Percentiles rank a stretch among this genome's conserved stretches.
phyloP scores from a whole-genome alignment of 1,140 invertebrate species.

The Pissodes strobi region DNA sequence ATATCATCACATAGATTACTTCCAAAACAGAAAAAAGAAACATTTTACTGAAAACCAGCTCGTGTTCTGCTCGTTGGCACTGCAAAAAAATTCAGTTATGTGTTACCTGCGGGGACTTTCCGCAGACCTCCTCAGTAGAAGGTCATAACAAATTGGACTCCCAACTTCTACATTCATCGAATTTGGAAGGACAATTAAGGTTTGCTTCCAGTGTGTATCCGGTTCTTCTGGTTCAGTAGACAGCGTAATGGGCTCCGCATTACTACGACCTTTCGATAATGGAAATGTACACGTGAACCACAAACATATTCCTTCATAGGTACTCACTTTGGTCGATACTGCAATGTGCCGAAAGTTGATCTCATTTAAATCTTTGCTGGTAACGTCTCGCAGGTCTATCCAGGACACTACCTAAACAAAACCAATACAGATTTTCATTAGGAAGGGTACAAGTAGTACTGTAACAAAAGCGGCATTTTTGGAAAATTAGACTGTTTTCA shows the following conservation, averaged over 20 bases:
- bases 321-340: constrained; percentile 62
- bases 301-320: constrained; percentile 71
- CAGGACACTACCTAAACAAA: constrained; percentile 57
- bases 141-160: constrained; percentile 70
- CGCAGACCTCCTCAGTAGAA: constrained; percentile 61
- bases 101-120: constrained; percentile 55
- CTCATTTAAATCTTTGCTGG: constrained; percentile 57
- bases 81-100: too few relatives aligned
- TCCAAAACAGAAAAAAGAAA: too few relatives aligned
- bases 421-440: too few relatives aligned
- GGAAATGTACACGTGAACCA: constrained; percentile 68
- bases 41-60: too few relatives aligned
- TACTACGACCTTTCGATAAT: constrained; percentile 23
- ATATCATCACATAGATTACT: too few relatives aligned
- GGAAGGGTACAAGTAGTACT: too few relatives aligned
- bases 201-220: constrained; percentile 97
- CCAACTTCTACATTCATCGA: constrained; percentile 60
- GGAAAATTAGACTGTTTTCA: too few relatives aligned
- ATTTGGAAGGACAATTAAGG: constrained; percentile 76
- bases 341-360: constrained; percentile 57
- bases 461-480: too few relatives aligned
- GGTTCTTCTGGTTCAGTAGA: constrained; percentile 75
- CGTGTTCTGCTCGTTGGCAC: too few relatives aligned
- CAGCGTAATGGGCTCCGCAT: constrained; percentile 61
- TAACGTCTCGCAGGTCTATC: constrained; percentile 63